Evolutionary conservation across 2,797 vertebrate genomes (phyloP).

Genomic region (Platalea minor): DNA sequence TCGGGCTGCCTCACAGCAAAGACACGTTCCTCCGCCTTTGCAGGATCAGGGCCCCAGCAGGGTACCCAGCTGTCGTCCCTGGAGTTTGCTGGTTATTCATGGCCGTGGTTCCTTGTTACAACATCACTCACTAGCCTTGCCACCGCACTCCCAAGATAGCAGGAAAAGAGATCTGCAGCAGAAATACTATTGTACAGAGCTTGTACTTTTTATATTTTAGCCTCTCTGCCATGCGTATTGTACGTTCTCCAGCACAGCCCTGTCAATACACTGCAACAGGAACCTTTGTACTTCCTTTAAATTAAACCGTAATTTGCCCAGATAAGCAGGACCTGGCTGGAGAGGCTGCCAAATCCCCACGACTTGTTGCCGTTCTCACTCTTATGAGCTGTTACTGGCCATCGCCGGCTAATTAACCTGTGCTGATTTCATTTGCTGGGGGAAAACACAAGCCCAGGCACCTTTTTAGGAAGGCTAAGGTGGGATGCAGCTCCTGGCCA

Average conservation of each 20-base stretch:
- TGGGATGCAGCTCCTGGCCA: background rate
- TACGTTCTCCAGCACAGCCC: background rate
- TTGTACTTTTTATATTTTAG: background rate
- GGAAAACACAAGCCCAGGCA: background rate
- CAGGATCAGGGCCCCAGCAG: background rate
- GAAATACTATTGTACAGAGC: rapidly evolving
- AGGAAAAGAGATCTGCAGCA: background rate
- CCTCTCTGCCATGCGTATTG: rapidly evolving
- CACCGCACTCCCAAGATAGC: rapidly evolving
- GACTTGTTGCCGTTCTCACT: background rate
- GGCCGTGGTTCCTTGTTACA: background rate
- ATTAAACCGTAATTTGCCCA: slow-evolving; percentile 12
- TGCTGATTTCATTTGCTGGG: background rate
- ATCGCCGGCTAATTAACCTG: background rate
- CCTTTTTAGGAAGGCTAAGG: background rate
- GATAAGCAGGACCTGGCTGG: background rate
- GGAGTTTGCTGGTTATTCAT: background rate
- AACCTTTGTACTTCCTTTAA: background rate
- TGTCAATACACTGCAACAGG: background rate
- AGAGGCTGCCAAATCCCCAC: background rate
- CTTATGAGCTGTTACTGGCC: background rate
- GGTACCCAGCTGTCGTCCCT: no score
- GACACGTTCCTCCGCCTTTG: rapidly evolving
- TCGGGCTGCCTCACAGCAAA: background rate
- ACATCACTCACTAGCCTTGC: background rate